Conservation (phyloP, 2,113 vertebrate species). For the Xiphophorus couchianus region DNA sequence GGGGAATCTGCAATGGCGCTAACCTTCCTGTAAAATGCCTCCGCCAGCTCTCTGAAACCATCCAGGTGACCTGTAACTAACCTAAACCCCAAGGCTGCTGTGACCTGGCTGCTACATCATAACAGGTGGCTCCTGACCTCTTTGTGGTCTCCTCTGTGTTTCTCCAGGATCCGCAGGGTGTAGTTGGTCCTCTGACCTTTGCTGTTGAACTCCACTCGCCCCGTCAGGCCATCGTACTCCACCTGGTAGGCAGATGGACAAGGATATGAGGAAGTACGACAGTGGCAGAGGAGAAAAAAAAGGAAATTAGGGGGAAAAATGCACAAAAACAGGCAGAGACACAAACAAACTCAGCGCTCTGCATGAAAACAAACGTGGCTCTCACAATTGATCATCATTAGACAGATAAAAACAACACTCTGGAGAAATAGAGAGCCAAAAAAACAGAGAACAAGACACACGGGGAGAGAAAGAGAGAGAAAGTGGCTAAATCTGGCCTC, state of each 20-base stretch:
- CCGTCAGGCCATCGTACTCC: constrained; percentile 93
- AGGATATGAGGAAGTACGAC: constrained; percentile 5
- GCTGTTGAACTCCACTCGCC: constrained; percentile 94
- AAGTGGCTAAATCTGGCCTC: constrained; percentile 32
- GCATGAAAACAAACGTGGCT: constrained; percentile 21
- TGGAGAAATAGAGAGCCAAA: constrained; percentile 20
- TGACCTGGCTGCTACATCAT: constrained; percentile 39
- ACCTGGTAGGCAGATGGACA: constrained; percentile 78
- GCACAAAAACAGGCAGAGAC: constrained; percentile 7
- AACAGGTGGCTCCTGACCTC: constrained; percentile 81
- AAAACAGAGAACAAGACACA: constrained; percentile 11
- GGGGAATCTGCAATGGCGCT: constrained; percentile 17
- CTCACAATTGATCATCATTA: constrained; percentile 24
- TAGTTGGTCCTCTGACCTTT: constrained; percentile 96
- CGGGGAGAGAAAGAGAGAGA: constrained; percentile 26
- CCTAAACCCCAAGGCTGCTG: constrained; percentile 32
- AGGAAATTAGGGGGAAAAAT: constrained; percentile 10
- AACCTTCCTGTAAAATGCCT: constrained; percentile 50
- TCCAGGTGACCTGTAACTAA: constrained; percentile 45
- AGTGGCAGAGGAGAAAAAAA: constrained; percentile 5
- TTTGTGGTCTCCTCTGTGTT: constrained; percentile 87
- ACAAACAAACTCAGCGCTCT: constrained; percentile 16
- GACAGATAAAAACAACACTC: constrained; percentile 17
- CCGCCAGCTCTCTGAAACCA: constrained; percentile 32
- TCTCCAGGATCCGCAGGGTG: constrained; percentile 90